phyloP scores from a whole-genome alignment of 2,113 vertebrate genomes.

The Chroicocephalus ridibundus region DNA sequence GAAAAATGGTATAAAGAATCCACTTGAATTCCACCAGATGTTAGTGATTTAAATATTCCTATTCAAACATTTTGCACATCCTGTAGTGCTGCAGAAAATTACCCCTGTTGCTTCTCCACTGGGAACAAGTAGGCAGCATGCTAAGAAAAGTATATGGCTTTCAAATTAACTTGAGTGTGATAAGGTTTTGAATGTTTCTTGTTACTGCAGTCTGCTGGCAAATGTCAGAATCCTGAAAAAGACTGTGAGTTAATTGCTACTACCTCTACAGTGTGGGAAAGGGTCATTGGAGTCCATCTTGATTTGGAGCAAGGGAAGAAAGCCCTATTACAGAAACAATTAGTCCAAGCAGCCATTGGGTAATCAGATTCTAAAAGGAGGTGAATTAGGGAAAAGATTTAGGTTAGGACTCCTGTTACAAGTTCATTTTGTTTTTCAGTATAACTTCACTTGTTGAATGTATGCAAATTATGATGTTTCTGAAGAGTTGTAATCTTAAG shows the following conservation, averaged over 20 bases:
- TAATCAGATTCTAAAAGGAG: neutral
- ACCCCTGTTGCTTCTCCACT: neutral
- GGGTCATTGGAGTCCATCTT: neutral
- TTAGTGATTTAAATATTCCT: constrained; percentile 30
- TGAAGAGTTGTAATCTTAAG: neutral
- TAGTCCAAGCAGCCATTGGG: neutral
- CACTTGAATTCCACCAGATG: constrained; percentile 3
- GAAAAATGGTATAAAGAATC: neutral
- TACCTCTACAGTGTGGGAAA: neutral
- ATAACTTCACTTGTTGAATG: neutral
- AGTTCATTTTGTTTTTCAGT: neutral
- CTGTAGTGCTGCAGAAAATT: constrained; percentile 15
- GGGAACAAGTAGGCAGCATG: constrained; percentile 13
- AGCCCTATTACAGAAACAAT: neutral
- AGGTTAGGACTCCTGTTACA: neutral
- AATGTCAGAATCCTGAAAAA: neutral
- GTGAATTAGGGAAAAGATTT: neutral
- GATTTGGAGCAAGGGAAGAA: neutral
- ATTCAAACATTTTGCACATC: constrained; percentile 5
- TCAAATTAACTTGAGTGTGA: neutral
- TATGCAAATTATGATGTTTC: neutral
- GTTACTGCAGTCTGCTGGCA: neutral
- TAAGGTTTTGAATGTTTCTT: neutral
- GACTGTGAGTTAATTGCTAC: neutral
- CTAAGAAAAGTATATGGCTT: constrained; percentile 36